Percentiles rank a stretch among this genome's conserved stretches.
Evolutionary conservation across 1,140 invertebrate species (phyloP).

Genomic region (Bombus sylvicola): DNA sequence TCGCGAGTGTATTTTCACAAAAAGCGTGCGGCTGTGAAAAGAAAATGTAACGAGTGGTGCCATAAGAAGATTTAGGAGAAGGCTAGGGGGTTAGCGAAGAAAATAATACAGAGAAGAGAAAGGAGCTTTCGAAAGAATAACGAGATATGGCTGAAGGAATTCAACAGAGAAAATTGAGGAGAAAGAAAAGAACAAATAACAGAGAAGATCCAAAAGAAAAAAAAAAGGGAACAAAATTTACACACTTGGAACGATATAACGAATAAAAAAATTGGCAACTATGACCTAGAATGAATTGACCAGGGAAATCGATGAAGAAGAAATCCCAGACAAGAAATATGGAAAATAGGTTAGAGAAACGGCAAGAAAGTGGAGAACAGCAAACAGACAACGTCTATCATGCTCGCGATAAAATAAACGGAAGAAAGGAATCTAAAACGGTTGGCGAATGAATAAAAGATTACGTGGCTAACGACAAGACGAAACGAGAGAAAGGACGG

Average conservation of each 20-base stretch:
- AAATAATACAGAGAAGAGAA: constrained; percentile 39
- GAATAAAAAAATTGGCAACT: constrained; percentile 13
- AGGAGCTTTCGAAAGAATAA: not conserved
- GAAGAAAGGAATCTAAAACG: not conserved
- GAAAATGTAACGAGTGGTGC: constrained; percentile 36
- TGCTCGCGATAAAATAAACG: constrained; percentile 3
- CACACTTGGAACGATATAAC: not conserved
- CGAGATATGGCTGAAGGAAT: not conserved
- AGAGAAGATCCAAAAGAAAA: not conserved
- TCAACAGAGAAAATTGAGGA: not conserved
- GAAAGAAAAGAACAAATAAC: not conserved
- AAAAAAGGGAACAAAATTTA: not conserved
- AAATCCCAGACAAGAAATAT: not conserved
- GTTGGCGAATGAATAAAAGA: constrained; percentile 39
- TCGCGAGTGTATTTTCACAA: constrained; percentile 4
- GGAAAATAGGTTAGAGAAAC: not conserved
- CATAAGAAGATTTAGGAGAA: constrained; percentile 37
- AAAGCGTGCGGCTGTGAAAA: constrained; percentile 23
- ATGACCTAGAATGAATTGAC: not conserved
- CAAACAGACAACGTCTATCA: constrained; percentile 29
- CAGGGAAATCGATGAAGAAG: not conserved
- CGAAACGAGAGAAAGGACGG: not conserved
- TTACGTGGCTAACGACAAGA: constrained; percentile 7
- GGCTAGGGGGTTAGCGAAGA: not conserved
- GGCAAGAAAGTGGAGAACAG: not conserved